Conservation (phyloP, 2,797 vertebrate species). For the Vireo griseus region DNA sequence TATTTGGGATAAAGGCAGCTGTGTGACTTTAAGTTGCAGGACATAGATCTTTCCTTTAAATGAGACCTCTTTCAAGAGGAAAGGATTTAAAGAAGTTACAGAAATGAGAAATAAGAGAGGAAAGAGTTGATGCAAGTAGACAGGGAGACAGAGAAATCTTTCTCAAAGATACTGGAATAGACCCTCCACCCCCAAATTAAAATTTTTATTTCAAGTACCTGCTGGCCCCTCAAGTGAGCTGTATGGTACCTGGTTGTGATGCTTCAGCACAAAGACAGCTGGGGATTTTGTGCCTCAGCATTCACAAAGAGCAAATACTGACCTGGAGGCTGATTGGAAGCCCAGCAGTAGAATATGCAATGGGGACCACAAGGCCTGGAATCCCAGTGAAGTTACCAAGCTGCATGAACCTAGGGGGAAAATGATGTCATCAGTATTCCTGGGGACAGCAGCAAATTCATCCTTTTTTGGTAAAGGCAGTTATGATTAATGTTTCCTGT, state of each 20-base stretch:
- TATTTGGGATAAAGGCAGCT: not conserved
- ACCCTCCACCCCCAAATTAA: not conserved
- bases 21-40: not conserved
- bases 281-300: not conserved
- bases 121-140: not conserved
- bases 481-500: not conserved
- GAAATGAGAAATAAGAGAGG: not conserved
- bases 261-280: not conserved
- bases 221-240: not conserved
- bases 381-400: constrained; percentile 69
- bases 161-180: not conserved
- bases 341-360: constrained; percentile 55
- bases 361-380: constrained; percentile 64
- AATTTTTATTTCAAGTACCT: not conserved
- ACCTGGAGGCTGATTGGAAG: constrained; percentile 65
- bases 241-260: not conserved
- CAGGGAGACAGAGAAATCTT: not conserved
- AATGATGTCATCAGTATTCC: not conserved
- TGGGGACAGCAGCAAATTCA: not conserved
- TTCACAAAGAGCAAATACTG: not conserved
- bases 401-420: constrained; percentile 57
- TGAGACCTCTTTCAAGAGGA: not conserved
- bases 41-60: not conserved
- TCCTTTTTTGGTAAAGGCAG: not conserved
- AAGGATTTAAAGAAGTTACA: not conserved